Evolutionary conservation across 2,113 vertebrate genomes (phyloP), one percentile per base, ranked within the genome.

Genomic region (Ahaetulla prasina): DNA sequence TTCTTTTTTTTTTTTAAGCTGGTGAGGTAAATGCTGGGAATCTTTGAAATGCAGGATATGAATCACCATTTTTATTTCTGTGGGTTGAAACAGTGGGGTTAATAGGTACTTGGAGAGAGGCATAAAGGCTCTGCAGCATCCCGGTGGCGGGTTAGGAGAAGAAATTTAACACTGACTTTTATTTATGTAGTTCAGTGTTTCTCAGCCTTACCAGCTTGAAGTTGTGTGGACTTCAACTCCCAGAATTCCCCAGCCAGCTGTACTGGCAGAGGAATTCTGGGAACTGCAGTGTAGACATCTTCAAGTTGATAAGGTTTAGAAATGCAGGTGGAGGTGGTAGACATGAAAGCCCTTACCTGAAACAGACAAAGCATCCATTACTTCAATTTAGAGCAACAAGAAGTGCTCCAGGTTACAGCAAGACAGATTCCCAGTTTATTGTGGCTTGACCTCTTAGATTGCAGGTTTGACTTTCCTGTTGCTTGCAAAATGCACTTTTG

Each of bases 321-420:
- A 20, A 80, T 16, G 22, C 68, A 39, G 18, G 18, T 39, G 68
- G 0, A 39, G 35, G 35, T 9, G 7, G 68, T 20, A 18, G 35
- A 8, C 35, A 80, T 80, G 68, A 80, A 22, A 9, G 39, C 7
- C 2, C n/a, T 74, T 74, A 18, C 14, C 68, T 39, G 68, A 35
- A 39, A 39, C 68, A 80, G 68, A 9, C 16, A 39, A 39, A 39
- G 35, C 16, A 22, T 94, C 94, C 68, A 93, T 95, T 95, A 94
- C 92, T 90, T 0, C 86, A 95, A 92, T 92, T 93, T 93, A 94
- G 87, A 18, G 90, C n/a, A 93, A 91, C 91, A 30, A 93, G 85
- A 95, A 96, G 95, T 95, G 94, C 96, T 94, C 96, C 95, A 96
- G 63, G 22, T 8, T 0, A 4, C 94, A 94, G 3, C 8, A 63